These are phyloP conservation scores for Dryomyza anilis DNA, from an alignment of 2,888 invertebrate species.

Conservation along the genomic window DNA sequence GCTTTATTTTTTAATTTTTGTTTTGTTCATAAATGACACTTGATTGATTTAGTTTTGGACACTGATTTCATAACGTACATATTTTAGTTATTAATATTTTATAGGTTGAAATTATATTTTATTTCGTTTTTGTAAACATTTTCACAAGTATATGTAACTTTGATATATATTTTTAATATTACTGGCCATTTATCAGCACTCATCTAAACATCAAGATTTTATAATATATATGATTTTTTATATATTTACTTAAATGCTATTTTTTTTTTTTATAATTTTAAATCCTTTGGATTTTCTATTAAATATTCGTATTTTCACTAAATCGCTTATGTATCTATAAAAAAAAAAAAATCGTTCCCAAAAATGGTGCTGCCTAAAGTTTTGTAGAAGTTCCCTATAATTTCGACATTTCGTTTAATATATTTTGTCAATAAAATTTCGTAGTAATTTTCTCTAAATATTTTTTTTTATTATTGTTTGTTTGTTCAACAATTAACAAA, in stretches of 20 bases:
- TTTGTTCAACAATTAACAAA: background rate
- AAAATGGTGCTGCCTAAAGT: conserved; percentile 22
- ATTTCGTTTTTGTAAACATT: background rate
- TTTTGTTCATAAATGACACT: too few relatives aligned
- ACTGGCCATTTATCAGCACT: conserved; percentile 6
- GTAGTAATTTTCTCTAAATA: conserved; percentile 14
- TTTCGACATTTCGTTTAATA: conserved; percentile 21
- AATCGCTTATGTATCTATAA: conserved; percentile 34
- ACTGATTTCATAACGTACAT: background rate
- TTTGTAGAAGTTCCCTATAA: conserved; percentile 38
- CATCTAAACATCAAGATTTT: conserved; percentile 35
- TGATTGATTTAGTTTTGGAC: conserved; percentile 3
- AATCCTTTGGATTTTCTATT: conserved; percentile 22
- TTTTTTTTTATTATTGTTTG: conserved; percentile 9
- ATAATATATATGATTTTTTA: conserved; percentile 2
- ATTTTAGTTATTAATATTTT: background rate
- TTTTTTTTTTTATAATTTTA: conserved; percentile 12
- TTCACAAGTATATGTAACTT: background rate
- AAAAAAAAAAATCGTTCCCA: conserved; percentile 26
- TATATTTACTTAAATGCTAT: background rate
- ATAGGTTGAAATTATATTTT: background rate
- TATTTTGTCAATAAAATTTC: conserved; percentile 7
- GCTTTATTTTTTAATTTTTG: background rate
- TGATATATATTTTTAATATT: background rate
- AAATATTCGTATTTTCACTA: conserved; percentile 16